A percentile compares a stretch with the other conserved stretches of the same genome.
phyloP scores from a whole-genome alignment of 2,888 invertebrate genomes.

The Coenonympha glycerion region DNA sequence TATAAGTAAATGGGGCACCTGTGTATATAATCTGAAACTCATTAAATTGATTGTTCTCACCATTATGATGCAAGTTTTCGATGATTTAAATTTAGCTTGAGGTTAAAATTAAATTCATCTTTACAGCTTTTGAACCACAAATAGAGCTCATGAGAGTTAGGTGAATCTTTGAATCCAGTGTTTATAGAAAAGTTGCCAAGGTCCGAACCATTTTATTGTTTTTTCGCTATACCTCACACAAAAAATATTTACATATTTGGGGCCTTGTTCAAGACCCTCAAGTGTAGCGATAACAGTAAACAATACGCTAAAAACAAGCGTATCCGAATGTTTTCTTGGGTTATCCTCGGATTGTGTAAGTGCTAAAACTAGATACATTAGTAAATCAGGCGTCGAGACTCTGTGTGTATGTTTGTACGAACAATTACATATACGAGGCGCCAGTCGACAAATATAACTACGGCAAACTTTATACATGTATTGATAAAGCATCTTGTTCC shows the following conservation, averaged over 20 bases:
- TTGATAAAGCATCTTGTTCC: constrained; percentile 33
- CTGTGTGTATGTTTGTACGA: constrained; percentile 57
- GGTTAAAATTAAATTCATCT: no score
- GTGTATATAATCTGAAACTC: no score
- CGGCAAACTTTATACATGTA: constrained; percentile 42
- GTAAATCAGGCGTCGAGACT: constrained; percentile 59
- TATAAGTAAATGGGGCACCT: no score
- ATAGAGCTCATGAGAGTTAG: no score
- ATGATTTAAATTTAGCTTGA: no score
- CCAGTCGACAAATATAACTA: constrained; percentile 63
- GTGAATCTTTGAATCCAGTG: no score
- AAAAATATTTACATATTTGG: background rate
- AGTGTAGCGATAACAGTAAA: constrained; percentile 13
- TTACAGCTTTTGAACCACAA: no score
- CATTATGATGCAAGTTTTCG: no score
- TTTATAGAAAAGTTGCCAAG: background rate
- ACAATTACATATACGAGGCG: constrained; percentile 68
- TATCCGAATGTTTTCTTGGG: constrained; percentile 28
- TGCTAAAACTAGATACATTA: constrained; percentile 70
- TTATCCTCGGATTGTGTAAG: constrained; percentile 44
- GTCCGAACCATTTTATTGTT: background rate
- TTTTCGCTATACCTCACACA: background rate
- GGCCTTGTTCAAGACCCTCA: background rate
- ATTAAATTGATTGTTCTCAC: no score
- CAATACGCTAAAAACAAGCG: constrained; percentile 1